Base-by-base conservation (phyloP, 2,888 invertebrate species). In the Heliconius erato region DNA sequence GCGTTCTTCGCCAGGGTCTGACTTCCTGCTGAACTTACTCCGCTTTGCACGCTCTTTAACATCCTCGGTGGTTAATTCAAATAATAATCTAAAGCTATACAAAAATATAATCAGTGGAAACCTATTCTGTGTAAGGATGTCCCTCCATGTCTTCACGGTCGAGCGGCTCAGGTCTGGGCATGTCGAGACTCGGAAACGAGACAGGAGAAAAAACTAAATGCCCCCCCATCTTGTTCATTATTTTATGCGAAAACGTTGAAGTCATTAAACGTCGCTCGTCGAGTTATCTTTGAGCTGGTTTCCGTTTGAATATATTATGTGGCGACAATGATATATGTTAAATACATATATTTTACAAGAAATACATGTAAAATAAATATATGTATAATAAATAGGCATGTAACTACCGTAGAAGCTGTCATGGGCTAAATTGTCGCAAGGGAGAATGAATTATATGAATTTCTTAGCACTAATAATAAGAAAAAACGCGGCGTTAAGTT, bases 71-170 rank as follows among this genome's bases (percentile, higher is more conserved):
- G 2, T 54, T 19, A 54, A 14, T 54, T 0, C 32, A 12, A 32
- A 19, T 59, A 7, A 12, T 63, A 16, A 44, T 4, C 40, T 28
- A 65, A 59, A 68, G 49, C 40, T 32, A 69, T 35, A 59, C 7
- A 23, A 71, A 49, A 71, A 35, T 78, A 81, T 78, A 71, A 78
- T 49, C 44, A 78, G 71, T 81, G 77, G 77, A 65, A 65, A 12
- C 32, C 26, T n/a, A 54, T 78, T 49, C 78, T 71, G n/a, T 95
- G 93, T 76, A 93, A 93, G 94, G 93, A 91, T 95, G 95, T 95
- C 95, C 95, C 95, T 95, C 94, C 87, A 88, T 90, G 90, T 94
- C 94, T 95, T 94, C 93, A 95, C 91, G 95, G 93, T 89, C 95
- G 91, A 95, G 92, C 91, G 93, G 91, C 82, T 82, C 69, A 85